Conservation (phyloP, 2,113 vertebrate species). For the Thunnus maccoyii region DNA sequence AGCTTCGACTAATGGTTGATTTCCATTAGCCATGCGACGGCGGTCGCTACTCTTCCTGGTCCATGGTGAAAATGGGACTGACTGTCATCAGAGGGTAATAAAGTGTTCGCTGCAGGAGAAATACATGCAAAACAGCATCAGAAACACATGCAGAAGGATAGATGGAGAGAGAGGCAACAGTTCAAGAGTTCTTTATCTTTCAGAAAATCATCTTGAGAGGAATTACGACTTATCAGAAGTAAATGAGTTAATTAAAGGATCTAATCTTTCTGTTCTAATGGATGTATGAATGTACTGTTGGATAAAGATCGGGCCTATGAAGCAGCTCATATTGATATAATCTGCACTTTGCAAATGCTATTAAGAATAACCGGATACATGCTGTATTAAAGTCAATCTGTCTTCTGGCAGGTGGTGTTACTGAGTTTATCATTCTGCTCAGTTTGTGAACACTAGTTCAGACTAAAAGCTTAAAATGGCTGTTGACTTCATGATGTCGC, state of each 20-base stretch:
- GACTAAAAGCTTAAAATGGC: conserved; percentile 52
- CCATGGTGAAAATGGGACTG: not conserved
- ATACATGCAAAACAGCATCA: too few relatives aligned
- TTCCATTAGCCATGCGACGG: conserved; percentile 6
- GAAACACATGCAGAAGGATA: too few relatives aligned
- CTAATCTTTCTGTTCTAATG: not conserved
- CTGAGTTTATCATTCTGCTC: not conserved
- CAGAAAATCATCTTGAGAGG: not conserved
- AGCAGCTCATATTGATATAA: not conserved
- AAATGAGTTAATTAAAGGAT: not conserved
- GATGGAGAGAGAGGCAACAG: too few relatives aligned
- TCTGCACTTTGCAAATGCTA: not conserved
- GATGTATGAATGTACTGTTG: not conserved
- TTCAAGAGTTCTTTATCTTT: not conserved
- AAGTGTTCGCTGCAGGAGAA: not conserved
- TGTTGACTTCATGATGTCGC: conserved; percentile 42
- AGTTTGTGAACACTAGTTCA: not conserved
- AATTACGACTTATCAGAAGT: not conserved
- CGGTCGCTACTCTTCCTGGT: not conserved
- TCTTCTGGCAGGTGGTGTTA: not conserved
- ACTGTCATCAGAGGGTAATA: not conserved
- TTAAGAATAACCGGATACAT: conserved; percentile 17
- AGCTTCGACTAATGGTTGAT: conserved; percentile 8
- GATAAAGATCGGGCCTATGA: not conserved
- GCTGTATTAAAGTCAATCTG: not conserved